phyloP scores from a whole-genome alignment of 2,113 vertebrate genomes.

The Benitochromis conjunctus region DNA sequence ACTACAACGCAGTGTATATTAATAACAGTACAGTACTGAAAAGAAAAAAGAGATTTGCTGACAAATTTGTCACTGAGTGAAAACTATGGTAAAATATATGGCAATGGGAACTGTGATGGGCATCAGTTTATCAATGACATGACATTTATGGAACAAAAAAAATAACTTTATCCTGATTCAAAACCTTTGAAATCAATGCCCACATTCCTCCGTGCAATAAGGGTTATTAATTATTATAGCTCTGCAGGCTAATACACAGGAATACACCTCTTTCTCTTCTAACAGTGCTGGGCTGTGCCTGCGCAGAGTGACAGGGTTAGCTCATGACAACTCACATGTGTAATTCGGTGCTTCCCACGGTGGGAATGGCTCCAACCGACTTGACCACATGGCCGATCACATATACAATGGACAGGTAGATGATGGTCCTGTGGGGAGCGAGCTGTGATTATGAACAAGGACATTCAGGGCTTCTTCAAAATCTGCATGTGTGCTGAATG shows the following conservation, averaged over 20 bases:
- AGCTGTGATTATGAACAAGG: neutral
- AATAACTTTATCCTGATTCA: neutral
- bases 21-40: neutral
- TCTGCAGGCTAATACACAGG: neutral
- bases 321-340: constrained; percentile 84
- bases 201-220: neutral
- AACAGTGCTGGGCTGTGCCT: neutral
- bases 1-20: neutral
- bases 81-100: neutral
- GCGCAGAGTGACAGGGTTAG: neutral
- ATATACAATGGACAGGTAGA: constrained; percentile 93
- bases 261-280: neutral
- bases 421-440: constrained; percentile 84
- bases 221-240: neutral
- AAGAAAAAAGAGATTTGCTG: neutral
- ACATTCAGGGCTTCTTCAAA: neutral
- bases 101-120: neutral
- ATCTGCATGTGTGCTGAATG: neutral
- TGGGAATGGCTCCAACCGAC: constrained; percentile 90
- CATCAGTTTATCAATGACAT: neutral
- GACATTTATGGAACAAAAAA: neutral
- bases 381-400: constrained; percentile 93
- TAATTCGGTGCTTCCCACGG: constrained; percentile 75
- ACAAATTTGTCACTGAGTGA: neutral
- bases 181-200: neutral